Percentiles rank a stretch among this genome's conserved stretches.
Evolutionary conservation across 2,113 vertebrate genomes (phyloP).

Genomic region (Dunckerocampus dactyliophorus): DNA sequence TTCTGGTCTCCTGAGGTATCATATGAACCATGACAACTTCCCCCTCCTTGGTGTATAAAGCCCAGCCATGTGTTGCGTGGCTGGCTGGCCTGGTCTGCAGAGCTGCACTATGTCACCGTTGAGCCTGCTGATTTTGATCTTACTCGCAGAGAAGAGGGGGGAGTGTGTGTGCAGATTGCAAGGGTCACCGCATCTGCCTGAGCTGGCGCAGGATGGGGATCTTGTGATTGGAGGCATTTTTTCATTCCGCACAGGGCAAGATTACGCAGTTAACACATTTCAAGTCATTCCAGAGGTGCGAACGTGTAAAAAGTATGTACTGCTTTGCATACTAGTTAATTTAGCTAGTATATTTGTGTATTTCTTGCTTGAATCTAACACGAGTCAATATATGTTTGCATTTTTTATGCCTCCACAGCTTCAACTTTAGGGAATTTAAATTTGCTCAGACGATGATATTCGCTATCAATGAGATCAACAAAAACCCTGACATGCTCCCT

Average conservation of each 20-base stretch:
- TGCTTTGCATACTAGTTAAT: background rate
- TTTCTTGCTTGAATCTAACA: background rate
- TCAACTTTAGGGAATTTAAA: constrained; percentile 74
- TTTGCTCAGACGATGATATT: constrained; percentile 74
- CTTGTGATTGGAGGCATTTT: constrained; percentile 74
- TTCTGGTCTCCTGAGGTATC: constrained; percentile 31
- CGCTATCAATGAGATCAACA: constrained; percentile 75
- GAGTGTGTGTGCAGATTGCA: constrained; percentile 46
- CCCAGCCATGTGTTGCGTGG: background rate
- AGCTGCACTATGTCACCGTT: constrained; percentile 39
- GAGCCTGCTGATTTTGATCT: constrained; percentile 38
- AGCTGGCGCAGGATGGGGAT: constrained; percentile 63
- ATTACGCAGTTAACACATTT: constrained; percentile 61
- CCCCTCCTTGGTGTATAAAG: constrained; percentile 44
- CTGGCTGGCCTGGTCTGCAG: constrained; percentile 7
- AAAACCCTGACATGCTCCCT: constrained; percentile 54
- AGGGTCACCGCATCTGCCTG: constrained; percentile 45
- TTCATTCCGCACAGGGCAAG: constrained; percentile 71
- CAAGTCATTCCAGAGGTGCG: constrained; percentile 53
- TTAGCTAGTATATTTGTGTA: background rate
- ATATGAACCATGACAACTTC: constrained; percentile 18
- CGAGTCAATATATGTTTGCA: background rate
- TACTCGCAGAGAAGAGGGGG: constrained; percentile 36
- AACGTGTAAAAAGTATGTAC: constrained; percentile 70
- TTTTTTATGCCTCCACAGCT: constrained; percentile 39